Evolutionary conservation across 2,888 invertebrate genomes (phyloP), one percentile per base, ranked within the genome.

Genomic region (Agrotis puta): DNA sequence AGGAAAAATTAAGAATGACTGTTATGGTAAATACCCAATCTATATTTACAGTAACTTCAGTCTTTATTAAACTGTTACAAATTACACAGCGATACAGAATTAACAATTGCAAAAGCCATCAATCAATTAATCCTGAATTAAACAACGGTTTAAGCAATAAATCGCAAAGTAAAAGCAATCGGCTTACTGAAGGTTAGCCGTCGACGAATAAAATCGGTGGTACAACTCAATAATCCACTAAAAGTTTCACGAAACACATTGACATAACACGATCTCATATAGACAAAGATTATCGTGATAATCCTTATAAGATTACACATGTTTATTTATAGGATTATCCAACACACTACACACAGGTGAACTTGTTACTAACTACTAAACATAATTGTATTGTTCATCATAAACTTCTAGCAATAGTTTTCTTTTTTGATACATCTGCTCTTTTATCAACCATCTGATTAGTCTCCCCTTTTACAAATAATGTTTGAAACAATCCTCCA

Each of bases 151-250:
- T 64, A 39, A 67, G 64, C 70, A 79, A 80, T 80, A 64, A 76
- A 62, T 58, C 71, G 64, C 50, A n/a, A 72, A 59, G 65, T 79
- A 69, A 77, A 79, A 66, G 75, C 47, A 80, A 79, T 71, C 57
- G 67, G 64, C 72, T 79, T 71, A 68, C 33, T 18, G 50, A 67
- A 67, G 71, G 66, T 62, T 71, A 75, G 70, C 56, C 33, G 56
- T 66, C 54, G 33, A 64, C 64, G 61, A 75, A 67, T 62, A 71
- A 75, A 79, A 74, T 64, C 48, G 51, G 33, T 50, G 22, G 33
- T 43, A 65, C 74, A 54, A 64, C 50, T 56, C n/a, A 58, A 57
- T 64, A 80, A 71, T 79, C 71, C 39, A 50, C 47, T 63, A 61
- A 56, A 74, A 53, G 53, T 53, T 54, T 45, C 50, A 53, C 33